Percentiles rank a stretch among this genome's conserved stretches.
Conservation (phyloP, 2,888 invertebrate genomes). For the Chymomyza amoena region DNA sequence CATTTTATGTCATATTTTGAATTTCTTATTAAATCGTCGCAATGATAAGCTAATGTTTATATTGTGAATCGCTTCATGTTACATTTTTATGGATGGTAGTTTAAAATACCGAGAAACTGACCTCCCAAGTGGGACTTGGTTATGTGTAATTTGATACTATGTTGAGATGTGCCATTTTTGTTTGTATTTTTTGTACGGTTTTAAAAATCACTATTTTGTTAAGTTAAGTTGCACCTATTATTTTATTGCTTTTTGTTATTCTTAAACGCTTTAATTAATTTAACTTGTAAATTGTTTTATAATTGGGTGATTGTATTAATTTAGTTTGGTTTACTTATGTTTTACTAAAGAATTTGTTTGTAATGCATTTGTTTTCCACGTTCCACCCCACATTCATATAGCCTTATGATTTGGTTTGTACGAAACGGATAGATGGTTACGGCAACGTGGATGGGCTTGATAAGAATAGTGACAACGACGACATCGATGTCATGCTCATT, state of each 20-base stretch:
- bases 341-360: conserved; percentile 43
- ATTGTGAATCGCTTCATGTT: too few relatives aligned
- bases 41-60: too few relatives aligned
- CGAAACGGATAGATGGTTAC: conserved; percentile 69
- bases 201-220: too few relatives aligned
- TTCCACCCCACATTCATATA: conserved; percentile 63
- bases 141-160: too few relatives aligned
- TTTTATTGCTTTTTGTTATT: neutral
- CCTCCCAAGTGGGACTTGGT: too few relatives aligned
- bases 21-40: neutral
- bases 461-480: conserved; percentile 28
- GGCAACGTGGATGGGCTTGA: conserved; percentile 48
- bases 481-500: conserved; percentile 18
- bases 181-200: too few relatives aligned
- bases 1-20: neutral
- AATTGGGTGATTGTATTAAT: conserved; percentile 25
- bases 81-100: too few relatives aligned
- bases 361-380: conserved; percentile 67
- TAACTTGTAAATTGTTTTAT: neutral
- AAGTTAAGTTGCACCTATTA: neutral
- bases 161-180: too few relatives aligned
- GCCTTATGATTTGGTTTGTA: conserved; percentile 73
- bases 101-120: too few relatives aligned
- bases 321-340: conserved; percentile 16
- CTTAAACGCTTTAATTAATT: neutral